Evolutionary conservation across 2,888 invertebrate species (phyloP), one percentile per base, ranked within the genome.

Genomic region (Electrophaes corylata): DNA sequence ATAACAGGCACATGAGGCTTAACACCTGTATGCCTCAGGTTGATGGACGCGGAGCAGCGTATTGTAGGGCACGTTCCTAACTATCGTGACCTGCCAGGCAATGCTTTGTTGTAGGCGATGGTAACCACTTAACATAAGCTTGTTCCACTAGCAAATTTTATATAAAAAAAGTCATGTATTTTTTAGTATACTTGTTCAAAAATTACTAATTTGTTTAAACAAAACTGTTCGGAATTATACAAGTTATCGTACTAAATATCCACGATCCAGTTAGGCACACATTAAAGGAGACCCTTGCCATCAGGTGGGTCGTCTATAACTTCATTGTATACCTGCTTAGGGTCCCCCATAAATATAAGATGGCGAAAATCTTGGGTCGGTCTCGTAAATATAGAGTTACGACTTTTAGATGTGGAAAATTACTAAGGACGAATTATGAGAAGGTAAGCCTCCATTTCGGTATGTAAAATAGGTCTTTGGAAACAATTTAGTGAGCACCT

Each of bases 331-430:
- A 60, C 59, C 49, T 60, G 53, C 31, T 47, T 46, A 46, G 46
- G 46, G 35, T 46, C 55, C 51, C 18, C 59, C 11, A 59, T 59
- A 55, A 54, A 60, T 51, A 48, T 31, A 46, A 35, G 19, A 54
- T 46, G 45, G 53, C 31, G 49, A 43, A 55, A 40, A 56, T 45
- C 49, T 57, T 41, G 57, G 59, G 55, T 51, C 51, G 43, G 35
- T 43, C 55, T 40, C 54, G 54, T 60, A 59, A 59, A 59, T 47
- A 29, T 41, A 33, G 29, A 59, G 50, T 55, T 60, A 55, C 55
- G 47, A 35, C 46, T 59, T 50, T 59, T 54, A 45, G 58, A 53
- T 44, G 52, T 48, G 12, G 40, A 40, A 54, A 59, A 50, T 59
- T 54, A 50, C 41, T 8, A 5, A 18, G 49, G 14, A 50, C 44